These are phyloP conservation scores for Molothrus aeneus DNA, from an alignment of 2,797 vertebrate genomes.

Conservation along the genomic window DNA sequence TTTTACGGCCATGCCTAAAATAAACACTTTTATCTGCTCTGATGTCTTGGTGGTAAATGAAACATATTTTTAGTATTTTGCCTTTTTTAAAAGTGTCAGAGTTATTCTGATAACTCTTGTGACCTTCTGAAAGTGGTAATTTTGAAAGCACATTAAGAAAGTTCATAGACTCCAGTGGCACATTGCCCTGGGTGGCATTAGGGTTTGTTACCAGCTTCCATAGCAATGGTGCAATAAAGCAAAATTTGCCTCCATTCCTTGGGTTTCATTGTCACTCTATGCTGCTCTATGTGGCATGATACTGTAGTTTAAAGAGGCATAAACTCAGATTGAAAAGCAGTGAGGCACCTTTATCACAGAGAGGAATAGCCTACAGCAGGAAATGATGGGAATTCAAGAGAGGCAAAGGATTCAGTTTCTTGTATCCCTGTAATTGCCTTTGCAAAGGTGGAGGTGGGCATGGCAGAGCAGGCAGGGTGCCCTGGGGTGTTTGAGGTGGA, in stretches of 20 bases:
- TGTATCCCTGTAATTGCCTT: neutral
- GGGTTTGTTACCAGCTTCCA: neutral
- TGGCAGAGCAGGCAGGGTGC: neutral
- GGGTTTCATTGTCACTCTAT: accelerated
- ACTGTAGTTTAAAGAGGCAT: neutral
- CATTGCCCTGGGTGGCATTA: neutral
- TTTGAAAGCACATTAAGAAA: neutral
- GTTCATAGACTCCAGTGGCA: neutral
- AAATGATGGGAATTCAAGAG: neutral
- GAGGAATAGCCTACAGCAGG: neutral
- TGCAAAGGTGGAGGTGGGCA: neutral
- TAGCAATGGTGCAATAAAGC: neutral
- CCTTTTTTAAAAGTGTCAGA: neutral
- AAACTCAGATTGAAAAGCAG: neutral
- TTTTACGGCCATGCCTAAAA: neutral
- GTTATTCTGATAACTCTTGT: neutral
- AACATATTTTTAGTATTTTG: neutral
- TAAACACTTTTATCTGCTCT: slow-evolving; percentile 7
- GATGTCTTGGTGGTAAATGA: neutral
- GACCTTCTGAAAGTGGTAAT: neutral
- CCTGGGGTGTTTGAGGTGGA: neutral
- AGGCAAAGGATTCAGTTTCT: neutral
- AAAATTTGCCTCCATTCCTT: neutral
- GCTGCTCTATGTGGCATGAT: neutral
- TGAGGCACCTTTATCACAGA: neutral